Conservation (phyloP, 2,113 vertebrate species). For the Halcyon malimbica region DNA sequence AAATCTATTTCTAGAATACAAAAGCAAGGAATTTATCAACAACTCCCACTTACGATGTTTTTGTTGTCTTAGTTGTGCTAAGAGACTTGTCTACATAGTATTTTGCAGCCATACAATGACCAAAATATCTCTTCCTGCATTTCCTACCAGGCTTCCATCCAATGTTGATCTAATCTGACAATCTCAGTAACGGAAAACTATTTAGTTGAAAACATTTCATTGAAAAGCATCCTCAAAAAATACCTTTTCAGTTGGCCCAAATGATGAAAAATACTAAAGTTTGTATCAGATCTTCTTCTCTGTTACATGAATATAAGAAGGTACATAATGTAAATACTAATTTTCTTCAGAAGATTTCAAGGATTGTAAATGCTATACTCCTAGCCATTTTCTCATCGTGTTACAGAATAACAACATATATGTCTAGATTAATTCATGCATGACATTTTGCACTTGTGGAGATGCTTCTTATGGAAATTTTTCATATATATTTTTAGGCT, state of each 20-base stretch:
- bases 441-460: neutral
- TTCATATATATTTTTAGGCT: neutral
- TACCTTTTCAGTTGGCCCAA: neutral
- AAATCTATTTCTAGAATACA: neutral
- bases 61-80: neutral
- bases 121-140: neutral
- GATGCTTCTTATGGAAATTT: neutral
- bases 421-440: neutral
- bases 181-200: neutral
- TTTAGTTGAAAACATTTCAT: neutral
- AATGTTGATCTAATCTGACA: neutral
- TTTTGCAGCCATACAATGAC: neutral
- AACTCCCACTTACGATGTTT: neutral
- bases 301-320: neutral
- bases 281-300: neutral
- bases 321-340: neutral
- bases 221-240: neutral
- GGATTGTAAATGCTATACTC: neutral
- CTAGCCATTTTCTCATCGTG: neutral
- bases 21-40: neutral
- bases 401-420: neutral
- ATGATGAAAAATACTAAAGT: neutral
- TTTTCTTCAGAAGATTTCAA: neutral
- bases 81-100: neutral
- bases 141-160: neutral